Conservation (phyloP, 2,888 invertebrate genomes). For the Heliconius erato region DNA sequence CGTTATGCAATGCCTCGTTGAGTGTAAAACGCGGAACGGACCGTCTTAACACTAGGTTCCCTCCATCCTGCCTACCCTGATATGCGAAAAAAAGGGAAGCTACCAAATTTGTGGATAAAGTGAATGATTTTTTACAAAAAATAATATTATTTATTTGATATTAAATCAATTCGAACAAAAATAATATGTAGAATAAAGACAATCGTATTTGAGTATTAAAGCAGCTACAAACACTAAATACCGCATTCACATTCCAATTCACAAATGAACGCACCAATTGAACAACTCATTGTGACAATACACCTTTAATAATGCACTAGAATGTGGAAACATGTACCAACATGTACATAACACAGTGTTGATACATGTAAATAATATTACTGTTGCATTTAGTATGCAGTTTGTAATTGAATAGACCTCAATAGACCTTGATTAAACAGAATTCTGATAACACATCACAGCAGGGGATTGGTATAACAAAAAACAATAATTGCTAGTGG, state of each 20-base stretch:
- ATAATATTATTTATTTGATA: neutral
- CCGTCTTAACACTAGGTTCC: too few relatives aligned
- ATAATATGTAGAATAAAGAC: too few relatives aligned
- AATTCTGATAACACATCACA: neutral
- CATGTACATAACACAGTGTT: neutral
- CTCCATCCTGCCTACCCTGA: too few relatives aligned
- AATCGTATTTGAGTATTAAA: neutral
- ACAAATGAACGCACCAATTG: neutral
- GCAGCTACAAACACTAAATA: neutral
- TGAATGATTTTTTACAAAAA: too few relatives aligned
- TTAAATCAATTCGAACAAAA: neutral
- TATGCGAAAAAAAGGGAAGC: too few relatives aligned
- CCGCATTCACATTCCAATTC: neutral
- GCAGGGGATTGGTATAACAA: neutral
- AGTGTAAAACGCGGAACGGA: too few relatives aligned
- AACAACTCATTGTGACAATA: neutral
- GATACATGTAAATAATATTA: conserved; percentile 18
- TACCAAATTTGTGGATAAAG: too few relatives aligned
- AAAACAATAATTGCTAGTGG: conserved; percentile 8
- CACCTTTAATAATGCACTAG: neutral
- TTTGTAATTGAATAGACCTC: neutral
- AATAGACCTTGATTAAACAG: conserved; percentile 17
- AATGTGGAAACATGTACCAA: conserved; percentile 4
- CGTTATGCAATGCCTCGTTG: too few relatives aligned
- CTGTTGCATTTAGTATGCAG: neutral